Base-by-base conservation (phyloP, 2,888 invertebrate genomes). In the Neria commutata region DNA sequence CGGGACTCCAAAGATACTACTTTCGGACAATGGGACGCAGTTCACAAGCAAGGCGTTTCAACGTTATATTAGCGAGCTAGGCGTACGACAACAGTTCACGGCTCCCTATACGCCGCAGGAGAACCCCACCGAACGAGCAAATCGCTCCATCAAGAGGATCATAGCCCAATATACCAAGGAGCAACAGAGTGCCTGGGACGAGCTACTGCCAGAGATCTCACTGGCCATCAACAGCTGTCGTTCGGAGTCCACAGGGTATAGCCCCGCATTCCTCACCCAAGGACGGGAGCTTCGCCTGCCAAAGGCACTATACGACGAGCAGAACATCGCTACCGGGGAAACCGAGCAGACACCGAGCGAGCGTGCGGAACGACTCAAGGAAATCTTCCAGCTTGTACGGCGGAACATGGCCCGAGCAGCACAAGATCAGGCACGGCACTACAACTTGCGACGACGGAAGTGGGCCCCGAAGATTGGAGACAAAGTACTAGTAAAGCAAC, bases 401-500 rank as follows among this genome's bases (percentile, higher is more conserved):
- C 29, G n/a, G n/a, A 55, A 33, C 10, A 8, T 11, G 19, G 25
- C 26, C 5, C 29, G 14, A 3, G 52, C 52, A 3, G 10, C 24
- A 4, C 24, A 33, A 5, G 52, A 51, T 3, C 52, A 57, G 8
- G 24, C 21, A 3, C 10, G 24, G 3, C n/a, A 45, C 16, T 52
- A 57, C 16, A 52, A 46, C 26, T 17, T 57, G 29, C 46, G 52
- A 1, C 23, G 53, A 17, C n/a, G 58, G 3, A 6, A 52, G 0
- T 58, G 53, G 58, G 6, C 11, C 19, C 53, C 58, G 1, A 14
- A 14, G 19, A 5, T 58, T 6, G 54, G 58, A 8, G 23, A 24
- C 17, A 1, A 26, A 14, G 54, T 58, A 1, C 42, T 49, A 4
- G 5, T 42, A 6, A 11, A 21, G 14, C 19, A 34, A 10, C 52